Percentiles rank a stretch among this genome's conserved stretches.
phyloP scores from a whole-genome alignment of 2,888 invertebrate species.

The Ectemnius cavifrons region DNA sequence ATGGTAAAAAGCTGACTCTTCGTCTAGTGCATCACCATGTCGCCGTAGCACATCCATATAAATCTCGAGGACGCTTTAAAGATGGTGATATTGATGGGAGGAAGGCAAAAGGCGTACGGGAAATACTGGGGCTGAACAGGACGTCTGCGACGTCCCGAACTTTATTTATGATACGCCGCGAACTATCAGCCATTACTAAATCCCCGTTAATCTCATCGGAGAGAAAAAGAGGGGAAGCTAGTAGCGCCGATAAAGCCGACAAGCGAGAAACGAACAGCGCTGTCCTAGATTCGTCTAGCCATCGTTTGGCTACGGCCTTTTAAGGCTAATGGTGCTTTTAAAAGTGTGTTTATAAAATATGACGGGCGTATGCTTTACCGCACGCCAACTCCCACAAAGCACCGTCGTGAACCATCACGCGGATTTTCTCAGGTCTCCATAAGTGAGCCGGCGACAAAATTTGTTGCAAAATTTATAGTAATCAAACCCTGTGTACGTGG shows the following conservation, averaged over 20 bases:
- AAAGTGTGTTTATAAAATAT: constrained; percentile 4
- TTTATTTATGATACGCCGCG: background rate
- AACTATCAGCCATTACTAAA: background rate
- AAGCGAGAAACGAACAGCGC: constrained; percentile 21
- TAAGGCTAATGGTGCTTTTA: constrained; percentile 51
- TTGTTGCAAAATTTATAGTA: too few relatives aligned
- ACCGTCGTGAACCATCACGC: too few relatives aligned
- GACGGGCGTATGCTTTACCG: background rate
- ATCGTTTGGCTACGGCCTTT: constrained; percentile 36
- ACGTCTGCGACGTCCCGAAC: background rate
- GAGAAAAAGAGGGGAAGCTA: background rate
- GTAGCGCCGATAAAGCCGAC: background rate
- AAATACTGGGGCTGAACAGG: background rate
- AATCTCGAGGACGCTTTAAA: too few relatives aligned
- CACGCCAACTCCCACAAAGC: background rate
- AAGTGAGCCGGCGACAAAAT: too few relatives aligned
- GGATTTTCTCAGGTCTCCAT: too few relatives aligned
- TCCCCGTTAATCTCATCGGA: background rate
- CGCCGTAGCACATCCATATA: too few relatives aligned
- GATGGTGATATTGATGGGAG: too few relatives aligned
- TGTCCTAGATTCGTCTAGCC: constrained; percentile 32
- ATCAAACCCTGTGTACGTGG: too few relatives aligned
- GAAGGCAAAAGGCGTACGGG: background rate
- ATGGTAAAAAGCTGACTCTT: too few relatives aligned
- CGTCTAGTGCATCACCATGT: too few relatives aligned